Evolutionary conservation across 2,888 invertebrate genomes (phyloP).

Genomic region (Abscondita cerata): DNA sequence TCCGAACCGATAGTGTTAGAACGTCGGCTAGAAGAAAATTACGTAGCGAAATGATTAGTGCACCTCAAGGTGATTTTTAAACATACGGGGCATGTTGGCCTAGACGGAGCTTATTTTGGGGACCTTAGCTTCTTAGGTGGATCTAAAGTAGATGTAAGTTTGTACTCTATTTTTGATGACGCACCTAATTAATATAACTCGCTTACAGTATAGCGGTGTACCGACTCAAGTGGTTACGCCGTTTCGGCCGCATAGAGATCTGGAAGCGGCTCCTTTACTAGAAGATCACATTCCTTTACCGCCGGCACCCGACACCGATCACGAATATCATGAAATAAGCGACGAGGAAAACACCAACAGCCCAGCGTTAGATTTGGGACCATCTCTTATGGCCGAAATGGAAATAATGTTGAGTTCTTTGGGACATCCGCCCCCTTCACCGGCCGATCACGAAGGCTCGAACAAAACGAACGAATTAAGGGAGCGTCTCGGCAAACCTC

Average conservation of each 20-base stretch:
- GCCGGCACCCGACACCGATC: conserved; percentile 62
- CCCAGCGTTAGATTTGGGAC: conserved; percentile 77
- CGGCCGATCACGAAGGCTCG: conserved; percentile 60
- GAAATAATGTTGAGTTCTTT: conserved; percentile 82
- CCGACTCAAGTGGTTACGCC: conserved; percentile 90
- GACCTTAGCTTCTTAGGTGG: conserved; percentile 82
- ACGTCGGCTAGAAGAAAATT: conserved; percentile 69
- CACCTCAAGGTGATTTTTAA: conserved; percentile 96
- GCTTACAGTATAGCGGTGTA: conserved; percentile 73
- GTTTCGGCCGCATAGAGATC: conserved; percentile 86
- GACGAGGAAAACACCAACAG: conserved; percentile 73
- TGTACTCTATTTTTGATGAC: too few relatives aligned
- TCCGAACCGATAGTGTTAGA: conserved; percentile 68
- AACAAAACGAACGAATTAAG: conserved; percentile 75
- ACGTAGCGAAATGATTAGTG: conserved; percentile 92
- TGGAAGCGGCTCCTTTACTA: conserved; percentile 72
- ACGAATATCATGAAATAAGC: conserved; percentile 85
- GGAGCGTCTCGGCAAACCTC: conserved; percentile 61
- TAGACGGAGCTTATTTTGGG: conserved; percentile 97
- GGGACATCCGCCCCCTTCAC: conserved; percentile 51
- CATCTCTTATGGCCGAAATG: conserved; percentile 89
- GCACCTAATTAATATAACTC: too few relatives aligned
- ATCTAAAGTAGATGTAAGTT: conserved; percentile 57
- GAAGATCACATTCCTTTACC: conserved; percentile 54
- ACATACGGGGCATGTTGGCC: conserved; percentile 94